Conservation (phyloP, 37 sponge, comb jelly and placozoan species). For the Geodia barretti region DNA sequence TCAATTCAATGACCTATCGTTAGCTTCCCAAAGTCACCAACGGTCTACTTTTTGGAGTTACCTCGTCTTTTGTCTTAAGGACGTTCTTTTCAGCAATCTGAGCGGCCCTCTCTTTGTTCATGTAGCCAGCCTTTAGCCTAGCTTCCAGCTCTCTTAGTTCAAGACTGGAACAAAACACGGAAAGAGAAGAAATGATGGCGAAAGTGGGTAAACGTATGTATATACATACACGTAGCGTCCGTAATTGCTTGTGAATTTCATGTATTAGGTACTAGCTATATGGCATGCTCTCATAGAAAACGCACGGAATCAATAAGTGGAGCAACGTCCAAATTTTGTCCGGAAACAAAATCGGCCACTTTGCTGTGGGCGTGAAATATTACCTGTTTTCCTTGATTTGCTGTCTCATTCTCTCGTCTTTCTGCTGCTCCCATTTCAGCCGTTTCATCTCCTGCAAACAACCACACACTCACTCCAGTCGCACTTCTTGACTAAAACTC, state of each 20-base stretch:
- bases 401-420: slow-evolving; percentile 82
- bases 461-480: background rate
- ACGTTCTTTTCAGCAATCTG: slow-evolving; percentile 93
- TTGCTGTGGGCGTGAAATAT: background rate
- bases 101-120: slow-evolving; percentile 97
- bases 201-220: too few relatives aligned
- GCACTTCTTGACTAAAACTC: background rate
- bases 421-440: slow-evolving; percentile 75
- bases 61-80: slow-evolving; percentile 58
- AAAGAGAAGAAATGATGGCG: background rate
- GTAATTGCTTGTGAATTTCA: too few relatives aligned
- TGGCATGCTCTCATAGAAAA: too few relatives aligned
- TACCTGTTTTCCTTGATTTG: slow-evolving; percentile 92
- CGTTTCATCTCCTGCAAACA: slow-evolving; percentile 72
- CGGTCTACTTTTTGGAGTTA: too few relatives aligned
- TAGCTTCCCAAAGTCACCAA: too few relatives aligned
- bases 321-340: too few relatives aligned
- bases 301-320: too few relatives aligned
- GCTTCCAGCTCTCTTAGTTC: slow-evolving; percentile 94
- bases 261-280: too few relatives aligned
- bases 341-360: too few relatives aligned
- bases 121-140: slow-evolving; percentile 93
- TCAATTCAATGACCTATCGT: too few relatives aligned
- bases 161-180: slow-evolving; percentile 31
- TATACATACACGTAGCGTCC: too few relatives aligned